These are phyloP conservation scores for Sigmodon hispidus DNA, from an alignment of 2,113 vertebrate species.

Conservation along the genomic window DNA sequence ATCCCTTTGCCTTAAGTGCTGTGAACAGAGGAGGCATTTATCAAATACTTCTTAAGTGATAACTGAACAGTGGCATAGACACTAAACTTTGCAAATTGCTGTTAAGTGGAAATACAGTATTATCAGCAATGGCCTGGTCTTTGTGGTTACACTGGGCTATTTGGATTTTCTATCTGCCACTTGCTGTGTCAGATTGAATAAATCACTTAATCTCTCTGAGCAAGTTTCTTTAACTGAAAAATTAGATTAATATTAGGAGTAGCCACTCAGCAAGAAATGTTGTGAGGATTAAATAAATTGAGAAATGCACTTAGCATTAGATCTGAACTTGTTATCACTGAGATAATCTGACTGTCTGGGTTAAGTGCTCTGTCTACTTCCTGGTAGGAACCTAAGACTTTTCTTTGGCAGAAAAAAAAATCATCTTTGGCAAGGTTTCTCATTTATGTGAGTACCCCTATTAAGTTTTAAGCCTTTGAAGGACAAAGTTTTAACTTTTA, in stretches of 20 bases:
- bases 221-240: slow-evolving; percentile 26
- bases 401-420: not conserved
- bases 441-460: not conserved
- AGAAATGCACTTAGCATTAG: not conserved
- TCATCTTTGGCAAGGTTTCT: not conserved
- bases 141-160: slow-evolving; percentile 36
- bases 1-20: not conserved
- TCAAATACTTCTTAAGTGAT: slow-evolving; percentile 36
- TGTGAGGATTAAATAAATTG: slow-evolving; percentile 16
- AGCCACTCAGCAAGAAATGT: not conserved
- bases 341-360: not conserved
- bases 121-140: slow-evolving; percentile 2
- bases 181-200: slow-evolving; percentile 41
- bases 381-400: not conserved
- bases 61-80: not conserved
- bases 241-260: slow-evolving; percentile 4
- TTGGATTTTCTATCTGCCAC: slow-evolving; percentile 29
- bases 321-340: not conserved
- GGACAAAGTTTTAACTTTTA: slow-evolving; percentile 34
- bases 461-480: slow-evolving; percentile 1
- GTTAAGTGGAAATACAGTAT: not conserved
- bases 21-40: not conserved
- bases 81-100: not conserved
- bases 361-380: not conserved
- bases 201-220: slow-evolving; percentile 33